These are phyloP conservation scores for Adineta ricciae DNA, from an alignment of 2,888 invertebrate species.

Conservation along the genomic window DNA sequence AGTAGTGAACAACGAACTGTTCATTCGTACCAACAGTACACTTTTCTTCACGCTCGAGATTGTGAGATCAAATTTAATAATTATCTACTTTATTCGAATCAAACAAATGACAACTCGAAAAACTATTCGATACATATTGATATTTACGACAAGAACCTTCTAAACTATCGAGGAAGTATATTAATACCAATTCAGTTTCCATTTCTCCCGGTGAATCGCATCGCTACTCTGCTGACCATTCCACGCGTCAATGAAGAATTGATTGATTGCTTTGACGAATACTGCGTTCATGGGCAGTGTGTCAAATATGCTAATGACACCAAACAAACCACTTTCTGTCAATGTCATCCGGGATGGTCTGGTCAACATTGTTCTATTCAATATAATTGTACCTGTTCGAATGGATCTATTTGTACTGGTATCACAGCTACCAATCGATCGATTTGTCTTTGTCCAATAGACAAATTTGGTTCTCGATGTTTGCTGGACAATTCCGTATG, in stretches of 20 bases:
- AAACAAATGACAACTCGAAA: not conserved
- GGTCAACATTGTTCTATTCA: not conserved
- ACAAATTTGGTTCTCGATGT: not conserved
- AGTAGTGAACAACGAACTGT: not conserved
- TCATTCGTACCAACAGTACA: not conserved
- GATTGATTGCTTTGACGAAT: not conserved
- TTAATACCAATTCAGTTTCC: not conserved
- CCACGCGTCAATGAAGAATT: not conserved
- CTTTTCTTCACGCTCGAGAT: not conserved
- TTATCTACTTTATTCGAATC: not conserved
- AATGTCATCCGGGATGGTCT: not conserved
- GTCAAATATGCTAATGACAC: not conserved
- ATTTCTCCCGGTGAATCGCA: not conserved
- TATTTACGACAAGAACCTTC: not conserved
- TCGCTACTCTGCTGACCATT: not conserved
- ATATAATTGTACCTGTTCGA: not conserved
- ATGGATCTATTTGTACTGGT: not conserved
- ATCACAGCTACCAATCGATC: not conserved
- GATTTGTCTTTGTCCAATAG: not conserved
- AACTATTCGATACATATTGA: not conserved
- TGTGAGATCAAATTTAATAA: not conserved
- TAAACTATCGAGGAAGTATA: not conserved
- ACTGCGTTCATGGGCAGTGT: not conserved
- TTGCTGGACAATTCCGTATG: not conserved
- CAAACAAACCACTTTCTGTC: not conserved